Base-by-base conservation (phyloP, 2,797 vertebrate species). In the Spinus pinus region DNA sequence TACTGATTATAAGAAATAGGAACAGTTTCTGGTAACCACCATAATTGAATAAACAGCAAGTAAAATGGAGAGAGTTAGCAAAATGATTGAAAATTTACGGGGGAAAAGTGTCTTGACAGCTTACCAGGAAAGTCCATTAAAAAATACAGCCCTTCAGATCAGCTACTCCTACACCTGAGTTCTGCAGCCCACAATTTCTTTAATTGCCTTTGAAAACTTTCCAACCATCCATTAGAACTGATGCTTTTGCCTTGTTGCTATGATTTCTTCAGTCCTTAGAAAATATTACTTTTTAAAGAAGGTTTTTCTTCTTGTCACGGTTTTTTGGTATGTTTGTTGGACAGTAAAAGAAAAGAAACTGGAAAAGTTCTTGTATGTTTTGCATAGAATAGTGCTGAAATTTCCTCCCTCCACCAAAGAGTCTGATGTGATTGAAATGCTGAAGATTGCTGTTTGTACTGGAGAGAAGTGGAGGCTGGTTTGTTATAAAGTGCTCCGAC, bases 81-180 rank as follows among this genome's bases (percentile, higher is more conserved):
- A 81, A 79, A 92, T 33, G 17, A 61, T 10, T 66, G 62, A 94
- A 91, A 94, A 88, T 66, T 83, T 50, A 18, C 37, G 19, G 37
- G 60, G 23, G 62, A n/a, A 93, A 70, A 79, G 41, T 49, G 16
- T 67, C 46, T 79, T 85, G 72, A 86, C 75, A 95, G 77, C 30
- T 86, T 95, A 94, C 80, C 35, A 96, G 56, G 72, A 95, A 95
- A 87, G 20, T 70, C 54, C 75, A 88, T 92, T 96, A 93, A 94
- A 92, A 94, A 88, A 1, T n/a, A 71, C 50, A 41, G 44, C 39
- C 25, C 33, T 81, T 86, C 30, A 86, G 51, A 83, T 70, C 60
- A 67, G 21, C 73, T 93, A 6, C 10, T 87, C 88, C 25, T 30
- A 23, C 31, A 88, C 42, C 6, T 25, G 21, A 69, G n/a, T 25